Conservation (phyloP, 2,797 vertebrate genomes). For the Micrastur ruficollis region DNA sequence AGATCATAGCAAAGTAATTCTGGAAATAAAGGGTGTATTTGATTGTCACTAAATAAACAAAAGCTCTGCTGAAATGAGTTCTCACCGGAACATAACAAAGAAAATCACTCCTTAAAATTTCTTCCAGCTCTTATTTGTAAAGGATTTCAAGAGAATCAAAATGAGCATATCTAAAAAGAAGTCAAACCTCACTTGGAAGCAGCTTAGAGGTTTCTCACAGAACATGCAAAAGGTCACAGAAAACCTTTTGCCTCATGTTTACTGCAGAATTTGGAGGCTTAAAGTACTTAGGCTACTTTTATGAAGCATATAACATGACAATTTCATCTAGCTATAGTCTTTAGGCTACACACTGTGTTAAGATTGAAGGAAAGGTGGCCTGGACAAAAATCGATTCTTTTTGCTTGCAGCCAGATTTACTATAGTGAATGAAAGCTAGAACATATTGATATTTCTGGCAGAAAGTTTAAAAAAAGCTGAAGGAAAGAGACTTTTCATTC, state of each 20-base stretch:
- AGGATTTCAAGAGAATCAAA: neutral
- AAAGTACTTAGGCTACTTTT: neutral
- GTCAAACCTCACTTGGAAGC: neutral
- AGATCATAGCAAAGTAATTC: neutral
- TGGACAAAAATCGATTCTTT: constrained; percentile 28
- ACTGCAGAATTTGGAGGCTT: neutral
- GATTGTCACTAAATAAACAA: neutral
- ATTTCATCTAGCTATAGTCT: neutral
- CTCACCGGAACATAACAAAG: neutral
- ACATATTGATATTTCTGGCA: constrained; percentile 42
- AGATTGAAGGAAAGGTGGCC: constrained; percentile 29
- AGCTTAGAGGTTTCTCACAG: neutral
- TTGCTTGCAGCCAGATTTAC: constrained; percentile 43
- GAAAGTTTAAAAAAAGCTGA: neutral
- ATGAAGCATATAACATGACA: neutral
- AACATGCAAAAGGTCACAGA: neutral
- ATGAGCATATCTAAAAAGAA: neutral
- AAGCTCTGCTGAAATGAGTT: neutral
- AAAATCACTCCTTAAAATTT: neutral
- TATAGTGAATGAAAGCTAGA: constrained; percentile 12
- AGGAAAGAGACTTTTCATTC: constrained; percentile 28
- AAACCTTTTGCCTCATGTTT: neutral
- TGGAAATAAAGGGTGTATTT: neutral
- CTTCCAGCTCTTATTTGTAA: neutral
- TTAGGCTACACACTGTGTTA: neutral